Conservation (phyloP, 2,797 vertebrate genomes). For the Hemitrygon akajei region DNA sequence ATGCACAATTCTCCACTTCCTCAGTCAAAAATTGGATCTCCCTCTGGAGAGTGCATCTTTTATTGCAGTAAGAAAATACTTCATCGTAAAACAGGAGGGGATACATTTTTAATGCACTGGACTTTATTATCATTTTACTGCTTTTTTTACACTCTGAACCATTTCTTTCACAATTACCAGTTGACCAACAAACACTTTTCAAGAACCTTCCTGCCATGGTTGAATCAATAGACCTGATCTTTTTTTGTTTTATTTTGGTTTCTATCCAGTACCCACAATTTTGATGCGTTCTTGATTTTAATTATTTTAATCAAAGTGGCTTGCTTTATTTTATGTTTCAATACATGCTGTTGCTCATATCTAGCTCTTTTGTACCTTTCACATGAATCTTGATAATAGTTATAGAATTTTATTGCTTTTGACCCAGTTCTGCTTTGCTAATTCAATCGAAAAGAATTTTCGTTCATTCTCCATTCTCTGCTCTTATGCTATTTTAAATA, state of each 20-base stretch:
- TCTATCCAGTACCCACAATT: background rate
- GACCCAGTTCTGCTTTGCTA: background rate
- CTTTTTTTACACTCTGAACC: background rate
- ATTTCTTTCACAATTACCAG: background rate
- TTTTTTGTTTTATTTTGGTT: background rate
- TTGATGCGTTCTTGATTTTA: background rate
- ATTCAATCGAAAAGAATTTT: background rate
- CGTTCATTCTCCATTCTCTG: too few species aligned
- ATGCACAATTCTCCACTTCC: background rate
- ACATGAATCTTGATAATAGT: too few species aligned
- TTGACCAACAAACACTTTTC: background rate
- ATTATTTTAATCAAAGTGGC: background rate
- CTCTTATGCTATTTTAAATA: too few species aligned
- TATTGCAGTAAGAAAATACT: too few species aligned
- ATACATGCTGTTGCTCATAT: background rate
- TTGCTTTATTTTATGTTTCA: background rate
- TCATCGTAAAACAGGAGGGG: too few species aligned
- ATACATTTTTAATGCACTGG: background rate
- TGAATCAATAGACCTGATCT: background rate
- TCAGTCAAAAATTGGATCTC: background rate
- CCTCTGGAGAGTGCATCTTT: too few species aligned
- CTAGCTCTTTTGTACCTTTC: too few species aligned
- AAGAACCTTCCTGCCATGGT: too few species aligned
- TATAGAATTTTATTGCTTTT: background rate
- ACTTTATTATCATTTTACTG: background rate